Percentiles rank a stretch among this genome's conserved stretches.
Evolutionary conservation across 2,888 invertebrate species (phyloP).

Genomic region (Hyppa rectilinea): DNA sequence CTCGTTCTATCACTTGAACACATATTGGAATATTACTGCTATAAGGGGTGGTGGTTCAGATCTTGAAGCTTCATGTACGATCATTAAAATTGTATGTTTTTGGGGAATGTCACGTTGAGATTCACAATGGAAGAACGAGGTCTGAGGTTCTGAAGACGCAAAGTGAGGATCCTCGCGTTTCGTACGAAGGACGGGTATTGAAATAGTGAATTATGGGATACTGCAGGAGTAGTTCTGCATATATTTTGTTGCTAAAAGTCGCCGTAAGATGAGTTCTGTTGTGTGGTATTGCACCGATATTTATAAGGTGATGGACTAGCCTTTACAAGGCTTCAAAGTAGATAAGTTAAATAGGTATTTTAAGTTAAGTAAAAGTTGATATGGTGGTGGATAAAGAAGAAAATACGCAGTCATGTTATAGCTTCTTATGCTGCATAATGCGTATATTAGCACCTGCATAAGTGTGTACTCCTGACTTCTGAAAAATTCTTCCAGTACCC

Average conservation of each 20-base stretch:
- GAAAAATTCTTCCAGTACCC: neutral
- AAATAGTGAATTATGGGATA: too few relatives aligned
- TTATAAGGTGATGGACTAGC: neutral
- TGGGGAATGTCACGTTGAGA: too few relatives aligned
- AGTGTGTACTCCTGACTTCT: neutral
- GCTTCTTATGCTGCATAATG: slow-evolving; percentile 1
- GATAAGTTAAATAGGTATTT: neutral
- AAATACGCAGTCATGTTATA: neutral
- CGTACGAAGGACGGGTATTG: too few relatives aligned
- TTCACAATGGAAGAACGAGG: too few relatives aligned
- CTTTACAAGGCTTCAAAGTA: neutral
- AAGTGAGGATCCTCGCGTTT: too few relatives aligned
- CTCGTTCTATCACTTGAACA: too few relatives aligned
- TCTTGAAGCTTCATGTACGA: too few relatives aligned
- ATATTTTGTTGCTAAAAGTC: neutral
- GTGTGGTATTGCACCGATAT: slow-evolving; percentile 15
- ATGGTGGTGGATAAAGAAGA: slow-evolving; percentile 26
- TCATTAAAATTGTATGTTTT: too few relatives aligned
- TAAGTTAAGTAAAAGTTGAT: slow-evolving; percentile 5
- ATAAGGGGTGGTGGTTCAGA: too few relatives aligned
- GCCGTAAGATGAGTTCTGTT: neutral
- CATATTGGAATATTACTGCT: too few relatives aligned
- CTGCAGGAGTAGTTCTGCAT: neutral
- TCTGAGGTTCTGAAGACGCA: too few relatives aligned
- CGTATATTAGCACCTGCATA: neutral